phyloP scores from a whole-genome alignment of 2,797 vertebrate genomes.

The Tapirus indicus region DNA sequence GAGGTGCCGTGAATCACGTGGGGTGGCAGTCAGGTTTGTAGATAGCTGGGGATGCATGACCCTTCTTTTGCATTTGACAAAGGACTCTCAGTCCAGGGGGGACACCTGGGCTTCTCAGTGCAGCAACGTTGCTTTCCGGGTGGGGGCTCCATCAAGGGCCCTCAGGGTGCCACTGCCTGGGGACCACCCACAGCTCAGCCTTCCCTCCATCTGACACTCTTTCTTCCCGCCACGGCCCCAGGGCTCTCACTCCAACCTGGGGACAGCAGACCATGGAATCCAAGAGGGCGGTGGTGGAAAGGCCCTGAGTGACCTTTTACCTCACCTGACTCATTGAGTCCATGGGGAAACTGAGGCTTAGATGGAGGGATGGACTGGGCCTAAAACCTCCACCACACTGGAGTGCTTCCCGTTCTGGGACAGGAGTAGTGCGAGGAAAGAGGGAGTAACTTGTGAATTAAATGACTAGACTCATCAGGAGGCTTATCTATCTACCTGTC shows the following conservation, averaged over 20 bases:
- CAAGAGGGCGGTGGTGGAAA: background rate
- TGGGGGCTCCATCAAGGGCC: background rate
- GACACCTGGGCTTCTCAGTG: background rate
- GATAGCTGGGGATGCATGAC: background rate
- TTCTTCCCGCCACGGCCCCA: accelerated
- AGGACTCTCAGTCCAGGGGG: background rate
- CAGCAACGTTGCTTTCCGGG: background rate
- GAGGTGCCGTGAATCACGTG: background rate
- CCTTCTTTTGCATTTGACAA: slow-evolving; percentile 9
- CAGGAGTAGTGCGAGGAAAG: background rate
- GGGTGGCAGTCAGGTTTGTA: background rate
- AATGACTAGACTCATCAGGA: background rate
- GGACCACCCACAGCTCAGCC: background rate
- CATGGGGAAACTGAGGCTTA: background rate
- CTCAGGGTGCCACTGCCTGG: background rate
- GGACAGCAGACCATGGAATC: background rate
- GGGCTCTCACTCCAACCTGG: background rate
- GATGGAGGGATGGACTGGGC: background rate
- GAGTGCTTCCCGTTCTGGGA: background rate
- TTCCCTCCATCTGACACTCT: background rate
- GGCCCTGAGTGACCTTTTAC: background rate
- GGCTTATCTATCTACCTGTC: background rate
- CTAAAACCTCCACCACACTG: background rate
- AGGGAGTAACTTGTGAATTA: background rate
- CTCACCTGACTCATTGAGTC: background rate